Base-by-base conservation (phyloP, 2,113 vertebrate species). In the Nibea coibor region DNA sequence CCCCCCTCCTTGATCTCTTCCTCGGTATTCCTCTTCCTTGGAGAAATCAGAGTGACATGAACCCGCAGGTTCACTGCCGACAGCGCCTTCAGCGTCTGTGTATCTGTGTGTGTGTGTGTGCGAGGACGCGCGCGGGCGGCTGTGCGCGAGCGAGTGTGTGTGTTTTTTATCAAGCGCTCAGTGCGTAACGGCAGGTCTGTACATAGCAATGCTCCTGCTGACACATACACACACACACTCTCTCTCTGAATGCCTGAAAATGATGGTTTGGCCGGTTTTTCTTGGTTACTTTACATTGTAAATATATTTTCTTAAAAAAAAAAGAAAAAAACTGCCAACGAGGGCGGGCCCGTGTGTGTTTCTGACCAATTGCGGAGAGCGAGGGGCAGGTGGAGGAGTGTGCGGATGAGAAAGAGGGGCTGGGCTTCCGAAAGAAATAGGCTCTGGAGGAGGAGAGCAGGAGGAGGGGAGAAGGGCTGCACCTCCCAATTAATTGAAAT, bases 21-120 rank as follows among this genome's bases (percentile, higher is more conserved):
- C 35, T 84, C 78, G 43, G 81, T 94, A 93, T 94, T 95, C 94
- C 93, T 91, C 90, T 91, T 93, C 88, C 87, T 82, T 48, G 87
- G 74, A 80, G 83, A 84, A 89, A 90, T 87, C 80, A 92, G 79
- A 72, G 83, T 84, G 87, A 89, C 90, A 91, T 87, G 91, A 93
- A 93, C 90, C 84, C 89, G 88, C 81, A 92, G 92, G 92, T 93
- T 85, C 91, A 87, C 87, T 85, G 82, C 83, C 83, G 68, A 74
- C 88, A 56, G 89, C 83, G 75, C 75, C 81, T 72, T 83, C 80
- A 66, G 89, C 71, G 84, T 80, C 77, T 82, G 50, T 72, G 58
- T 15, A 5, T 5, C 50, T 35, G 35, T 26, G 20, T 22, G 53
- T 54, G 39, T 61, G 31, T 12, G 20, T 19, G 59, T 54, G 48